Percentiles rank a stretch among this genome's conserved stretches.
Evolutionary conservation across 1,140 invertebrate genomes (phyloP).

Genomic region (Parapsyche elsis): DNA sequence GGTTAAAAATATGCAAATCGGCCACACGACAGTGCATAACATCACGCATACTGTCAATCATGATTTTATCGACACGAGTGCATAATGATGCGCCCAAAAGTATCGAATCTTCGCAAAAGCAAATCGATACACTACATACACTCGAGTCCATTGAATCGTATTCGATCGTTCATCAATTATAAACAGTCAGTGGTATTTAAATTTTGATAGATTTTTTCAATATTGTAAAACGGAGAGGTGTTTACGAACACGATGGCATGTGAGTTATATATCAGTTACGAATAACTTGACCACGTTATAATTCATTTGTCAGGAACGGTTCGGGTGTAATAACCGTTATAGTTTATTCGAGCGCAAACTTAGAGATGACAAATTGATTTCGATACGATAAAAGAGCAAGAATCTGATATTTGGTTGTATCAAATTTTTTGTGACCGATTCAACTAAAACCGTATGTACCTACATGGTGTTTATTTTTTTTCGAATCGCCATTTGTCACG

Average conservation of each 20-base stretch:
- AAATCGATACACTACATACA: too few species aligned
- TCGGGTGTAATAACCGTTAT: conserved; percentile 44
- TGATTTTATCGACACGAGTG: background rate
- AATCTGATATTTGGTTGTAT: background rate
- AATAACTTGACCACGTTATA: conserved; percentile 34
- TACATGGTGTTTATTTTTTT: too few species aligned
- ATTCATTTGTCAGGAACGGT: conserved; percentile 41
- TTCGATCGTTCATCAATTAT: too few species aligned
- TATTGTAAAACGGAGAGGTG: background rate
- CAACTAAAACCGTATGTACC: too few species aligned
- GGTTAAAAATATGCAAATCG: conserved; percentile 22
- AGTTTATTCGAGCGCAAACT: background rate
- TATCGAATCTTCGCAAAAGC: too few species aligned
- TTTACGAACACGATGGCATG: conserved; percentile 8
- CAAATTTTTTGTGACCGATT: too few species aligned
- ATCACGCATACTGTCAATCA: conserved; percentile 29
- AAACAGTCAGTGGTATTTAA: too few species aligned
- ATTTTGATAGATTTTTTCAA: too few species aligned
- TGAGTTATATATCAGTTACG: too few species aligned
- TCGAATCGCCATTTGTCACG: too few species aligned
- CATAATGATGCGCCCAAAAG: too few species aligned
- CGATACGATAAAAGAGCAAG: conserved; percentile 9
- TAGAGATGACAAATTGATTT: conserved; percentile 35
- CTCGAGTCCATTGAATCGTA: too few species aligned
- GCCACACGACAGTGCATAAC: conserved; percentile 33